Percentiles rank a stretch among this genome's conserved stretches.
phyloP scores from a whole-genome alignment of 2,888 invertebrate species.

The Philhelius pedissequus region DNA sequence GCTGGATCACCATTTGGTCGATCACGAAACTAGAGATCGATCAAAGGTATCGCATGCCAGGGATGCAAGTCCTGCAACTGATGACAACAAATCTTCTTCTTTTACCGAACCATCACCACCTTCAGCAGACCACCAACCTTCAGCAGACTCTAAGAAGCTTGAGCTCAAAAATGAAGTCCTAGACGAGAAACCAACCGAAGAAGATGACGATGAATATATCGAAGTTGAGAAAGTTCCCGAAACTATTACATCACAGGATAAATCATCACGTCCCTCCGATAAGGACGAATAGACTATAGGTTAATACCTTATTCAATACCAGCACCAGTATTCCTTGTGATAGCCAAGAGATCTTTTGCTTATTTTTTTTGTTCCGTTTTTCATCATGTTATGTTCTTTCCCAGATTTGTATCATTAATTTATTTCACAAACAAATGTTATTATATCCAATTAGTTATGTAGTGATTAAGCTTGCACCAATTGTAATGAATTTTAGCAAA shows the following conservation, averaged over 20 bases:
- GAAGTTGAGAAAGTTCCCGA: slow-evolving; percentile 78
- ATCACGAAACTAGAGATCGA: slow-evolving; percentile 79
- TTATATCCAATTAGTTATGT: slow-evolving; percentile 61
- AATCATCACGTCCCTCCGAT: slow-evolving; percentile 10
- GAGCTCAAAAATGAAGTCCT: slow-evolving; percentile 32
- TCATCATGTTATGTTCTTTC: slow-evolving; percentile 21
- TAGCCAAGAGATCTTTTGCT: slow-evolving; percentile 57
- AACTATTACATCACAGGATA: slow-evolving; percentile 47
- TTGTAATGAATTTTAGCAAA: slow-evolving; percentile 67
- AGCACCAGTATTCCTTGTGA: slow-evolving; percentile 68
- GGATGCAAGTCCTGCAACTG: not conserved
- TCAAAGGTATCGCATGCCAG: slow-evolving; percentile 1
- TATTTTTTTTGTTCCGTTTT: slow-evolving; percentile 18
- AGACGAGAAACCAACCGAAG: slow-evolving; percentile 33
- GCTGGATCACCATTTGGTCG: slow-evolving; percentile 90
- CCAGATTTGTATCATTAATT: slow-evolving; percentile 60
- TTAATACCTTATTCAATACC: slow-evolving; percentile 10
- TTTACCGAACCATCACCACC: slow-evolving; percentile 1
- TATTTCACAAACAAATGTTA: slow-evolving; percentile 47
- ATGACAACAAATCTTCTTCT: slow-evolving; percentile 39
- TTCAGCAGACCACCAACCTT: too few species aligned
- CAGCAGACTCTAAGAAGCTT: slow-evolving; percentile 7
- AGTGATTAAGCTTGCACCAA: slow-evolving; percentile 65
- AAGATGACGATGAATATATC: slow-evolving; percentile 78
- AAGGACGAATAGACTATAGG: slow-evolving; percentile 26